Evolutionary conservation across 1,140 invertebrate species (phyloP).

Genomic region (Bombus superbus): DNA sequence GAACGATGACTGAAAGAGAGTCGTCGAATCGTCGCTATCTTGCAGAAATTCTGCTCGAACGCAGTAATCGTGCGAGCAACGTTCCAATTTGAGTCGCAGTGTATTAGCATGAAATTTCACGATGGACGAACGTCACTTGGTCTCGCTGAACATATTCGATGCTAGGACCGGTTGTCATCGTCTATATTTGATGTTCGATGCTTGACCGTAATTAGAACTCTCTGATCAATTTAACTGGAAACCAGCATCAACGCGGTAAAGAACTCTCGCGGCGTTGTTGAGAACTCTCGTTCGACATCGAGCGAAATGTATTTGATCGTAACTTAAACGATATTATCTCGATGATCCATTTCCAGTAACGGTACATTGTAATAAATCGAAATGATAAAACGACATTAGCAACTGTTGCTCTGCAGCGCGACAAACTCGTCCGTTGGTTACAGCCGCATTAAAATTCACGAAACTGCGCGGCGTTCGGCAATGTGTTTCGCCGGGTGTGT

Average conservation of each 20-base stretch:
- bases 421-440: too few species aligned
- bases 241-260: neutral
- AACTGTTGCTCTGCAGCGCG: too few species aligned
- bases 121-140: conserved; percentile 36
- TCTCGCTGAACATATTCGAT: neutral
- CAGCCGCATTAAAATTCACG: conserved; percentile 3
- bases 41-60: neutral
- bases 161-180: conserved; percentile 3
- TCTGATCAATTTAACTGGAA: conserved; percentile 11
- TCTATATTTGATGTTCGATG: neutral
- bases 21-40: too few species aligned
- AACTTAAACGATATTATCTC: neutral
- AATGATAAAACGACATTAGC: neutral
- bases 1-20: neutral
- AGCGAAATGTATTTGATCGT: neutral
- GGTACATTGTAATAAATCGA: neutral
- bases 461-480: neutral
- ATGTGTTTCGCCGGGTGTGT: neutral
- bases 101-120: conserved; percentile 34
- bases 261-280: neutral
- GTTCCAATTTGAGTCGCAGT: neutral
- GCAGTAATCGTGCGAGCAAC: neutral
- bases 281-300: neutral
- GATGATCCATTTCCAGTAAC: neutral
- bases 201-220: neutral